Conservation (phyloP, 1,140 invertebrate species). For the Aphis gossypii region DNA sequence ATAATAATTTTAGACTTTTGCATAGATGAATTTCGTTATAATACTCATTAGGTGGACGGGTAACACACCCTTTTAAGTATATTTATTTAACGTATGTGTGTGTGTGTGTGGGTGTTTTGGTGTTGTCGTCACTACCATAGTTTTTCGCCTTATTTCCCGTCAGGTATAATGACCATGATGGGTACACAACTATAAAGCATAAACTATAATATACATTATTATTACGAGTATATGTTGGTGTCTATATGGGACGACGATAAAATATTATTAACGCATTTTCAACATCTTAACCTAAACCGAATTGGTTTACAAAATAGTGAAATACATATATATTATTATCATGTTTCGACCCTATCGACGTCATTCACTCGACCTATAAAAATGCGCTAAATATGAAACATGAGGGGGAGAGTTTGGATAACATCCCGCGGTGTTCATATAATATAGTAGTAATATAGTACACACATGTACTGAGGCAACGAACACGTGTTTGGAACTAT, state of each 20-base stretch:
- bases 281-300: background rate
- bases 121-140: background rate
- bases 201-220: background rate
- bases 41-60: background rate
- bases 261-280: background rate
- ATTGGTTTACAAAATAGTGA: background rate
- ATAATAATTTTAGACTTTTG: background rate
- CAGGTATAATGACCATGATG: background rate
- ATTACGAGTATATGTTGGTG: background rate
- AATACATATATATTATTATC: background rate
- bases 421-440: background rate
- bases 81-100: background rate
- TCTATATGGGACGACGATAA: background rate
- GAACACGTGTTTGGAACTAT: background rate
- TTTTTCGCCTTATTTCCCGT: background rate
- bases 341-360: background rate
- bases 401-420: background rate
- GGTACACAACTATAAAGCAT: background rate
- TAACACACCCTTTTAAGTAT: background rate
- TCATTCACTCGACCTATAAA: background rate
- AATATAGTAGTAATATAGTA: background rate
- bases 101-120: background rate
- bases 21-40: background rate
- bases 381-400: background rate
- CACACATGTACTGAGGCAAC: background rate